These are phyloP conservation scores for Etheostoma cragini DNA, from an alignment of 2,113 vertebrate genomes.

Conservation along the genomic window DNA sequence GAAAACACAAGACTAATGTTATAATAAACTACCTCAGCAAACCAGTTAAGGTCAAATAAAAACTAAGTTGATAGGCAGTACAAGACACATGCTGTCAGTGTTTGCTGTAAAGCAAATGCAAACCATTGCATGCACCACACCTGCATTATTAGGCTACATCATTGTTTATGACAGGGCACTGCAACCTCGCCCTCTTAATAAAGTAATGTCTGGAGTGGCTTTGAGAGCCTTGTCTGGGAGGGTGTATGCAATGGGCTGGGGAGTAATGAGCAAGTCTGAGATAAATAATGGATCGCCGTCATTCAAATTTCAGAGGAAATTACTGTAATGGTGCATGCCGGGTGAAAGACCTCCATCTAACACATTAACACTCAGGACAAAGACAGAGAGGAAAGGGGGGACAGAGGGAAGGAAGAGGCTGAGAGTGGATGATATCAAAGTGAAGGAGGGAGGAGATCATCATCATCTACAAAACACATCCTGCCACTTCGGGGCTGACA, in stretches of 20 bases:
- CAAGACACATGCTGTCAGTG: neutral
- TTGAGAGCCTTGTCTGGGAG: slow-evolving; percentile 72
- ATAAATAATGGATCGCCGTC: slow-evolving; percentile 86
- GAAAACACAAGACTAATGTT: neutral
- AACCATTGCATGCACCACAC: slow-evolving; percentile 53
- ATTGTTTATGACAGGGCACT: slow-evolving; percentile 51
- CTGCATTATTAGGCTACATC: slow-evolving; percentile 52
- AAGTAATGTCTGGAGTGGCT: slow-evolving; percentile 77
- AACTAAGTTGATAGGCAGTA: neutral
- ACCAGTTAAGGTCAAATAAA: neutral
- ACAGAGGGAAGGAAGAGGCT: slow-evolving; percentile 62
- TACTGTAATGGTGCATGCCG: slow-evolving; percentile 82
- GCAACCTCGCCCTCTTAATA: slow-evolving; percentile 73
- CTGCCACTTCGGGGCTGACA: slow-evolving; percentile 58
- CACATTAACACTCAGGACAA: slow-evolving; percentile 82
- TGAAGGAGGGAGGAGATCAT: slow-evolving; percentile 52
- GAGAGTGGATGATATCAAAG: slow-evolving; percentile 65
- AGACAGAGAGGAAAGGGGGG: slow-evolving; percentile 61
- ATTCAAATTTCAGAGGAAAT: slow-evolving; percentile 87
- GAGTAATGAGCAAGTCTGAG: slow-evolving; percentile 81
- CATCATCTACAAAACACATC: slow-evolving; percentile 58
- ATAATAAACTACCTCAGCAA: neutral
- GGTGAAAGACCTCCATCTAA: slow-evolving; percentile 83
- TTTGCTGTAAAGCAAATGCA: slow-evolving; percentile 7
- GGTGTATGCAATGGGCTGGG: slow-evolving; percentile 68